Base-by-base conservation (phyloP, 1,140 invertebrate species). In the Drosophila quadrilineata region DNA sequence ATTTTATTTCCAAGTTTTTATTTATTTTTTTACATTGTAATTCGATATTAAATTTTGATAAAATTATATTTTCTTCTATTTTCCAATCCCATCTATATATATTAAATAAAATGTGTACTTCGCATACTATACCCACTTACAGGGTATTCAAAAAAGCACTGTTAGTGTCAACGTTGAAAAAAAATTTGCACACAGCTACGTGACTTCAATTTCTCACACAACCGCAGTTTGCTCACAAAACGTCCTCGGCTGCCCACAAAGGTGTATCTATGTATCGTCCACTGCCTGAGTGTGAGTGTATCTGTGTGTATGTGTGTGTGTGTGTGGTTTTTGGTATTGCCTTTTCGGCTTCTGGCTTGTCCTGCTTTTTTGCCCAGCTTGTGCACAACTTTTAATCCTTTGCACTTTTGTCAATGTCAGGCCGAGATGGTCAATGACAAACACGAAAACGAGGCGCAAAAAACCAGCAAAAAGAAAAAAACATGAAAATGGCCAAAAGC, bases 331-430 rank as follows among this genome's bases (percentile, higher is more conserved):
- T 43, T 52, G 33, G 35, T 62, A 33, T 36, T 68, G 63, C 58
- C 36, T 41, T 4, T 46, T 10, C 16, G 2, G 3, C 10, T 14
- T 38, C 8, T 36, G 33, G n/a, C 36, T 14, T 24, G 2, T 45
- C 31, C 62, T 48, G n/a, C n/a, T 71, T 46, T 70, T 54, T 46
- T 46, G 45, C 45, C 36, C 58, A 48, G 58, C 40, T 48, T 59
- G 56, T 56, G 69, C 58, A 70, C 56, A 77, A 84, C 73, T 82
- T 82, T 82, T 82, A 82, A 82, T 82, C 77, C 77, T 73, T 77
- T 84, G 77, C 77, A 77, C 77, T 82, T 82, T 74, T 77, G 77
- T 84, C 77, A 84, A 82, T 82, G 77, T 84, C 77, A 71, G 70
- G 36, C n/a, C 69, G 45, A 69, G 58, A 59, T 46, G 64, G 40